Base-by-base conservation (phyloP, 2,797 vertebrate species). In the Varecia variegata region DNA sequence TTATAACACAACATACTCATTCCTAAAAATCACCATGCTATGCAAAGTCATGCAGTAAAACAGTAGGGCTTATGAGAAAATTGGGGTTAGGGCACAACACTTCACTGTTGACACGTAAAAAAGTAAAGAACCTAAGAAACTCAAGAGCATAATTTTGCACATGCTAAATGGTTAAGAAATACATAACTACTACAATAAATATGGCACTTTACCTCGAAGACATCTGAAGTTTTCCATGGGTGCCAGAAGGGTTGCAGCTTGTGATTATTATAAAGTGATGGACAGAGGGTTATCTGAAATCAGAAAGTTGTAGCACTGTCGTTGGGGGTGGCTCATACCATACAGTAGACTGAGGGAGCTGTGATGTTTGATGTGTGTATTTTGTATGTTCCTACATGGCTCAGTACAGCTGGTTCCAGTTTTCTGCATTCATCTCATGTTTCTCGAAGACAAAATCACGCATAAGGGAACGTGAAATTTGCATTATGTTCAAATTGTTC, bases 401-500 rank as follows among this genome's bases (percentile, higher is more conserved):
- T 91, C 21, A 38, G 38, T 92, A 76, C 60, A 92, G 85, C 80
- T 81, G 52, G 40, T 80, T 84, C 67, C 67, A 23, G 43, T 95
- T 95, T 92, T 77, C 67, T 85, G 54, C 73, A 73, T 90, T 94
- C 14, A 87, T 52, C 18, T 89, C 60, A 30, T 90, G 38, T 95
- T 96, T 85, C 85, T 92, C 47, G 47, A 74, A 11, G 38, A 84
- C 50, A 82, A 67, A 95, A 54, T 93, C 43, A 47, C 2, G 0
- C 76, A 60, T 90, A 62, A 96, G 68, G 11, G 9, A 88, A 93
- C 0, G 40, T 87, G 79, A 89, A 76, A 94, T 87, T 94, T 38
- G 43, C 86, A 76, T 93, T 90, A 90, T 87, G 87, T 54, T 94
- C 32, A 91, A 21, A 77, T 96, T 73, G 73, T 81, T 86, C 50